Evolutionary conservation across 2,797 vertebrate species (phyloP), one percentile per base, ranked within the genome.

Genomic region (Pipistrellus kuhlii): DNA sequence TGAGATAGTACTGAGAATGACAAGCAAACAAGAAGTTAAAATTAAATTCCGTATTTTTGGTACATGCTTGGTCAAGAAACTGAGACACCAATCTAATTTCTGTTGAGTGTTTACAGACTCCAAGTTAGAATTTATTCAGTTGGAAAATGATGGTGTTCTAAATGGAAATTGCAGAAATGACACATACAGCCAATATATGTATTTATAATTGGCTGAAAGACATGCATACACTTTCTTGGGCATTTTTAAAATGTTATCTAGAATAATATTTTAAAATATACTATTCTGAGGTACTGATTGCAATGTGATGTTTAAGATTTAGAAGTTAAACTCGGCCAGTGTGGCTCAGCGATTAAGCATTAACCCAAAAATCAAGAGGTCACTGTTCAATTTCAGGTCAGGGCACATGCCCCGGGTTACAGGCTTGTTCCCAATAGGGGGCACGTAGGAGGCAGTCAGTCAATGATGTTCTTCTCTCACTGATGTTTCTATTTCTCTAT

Each of bases 21-120:
- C 5, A n/a, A 59, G 72, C 46, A 92, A 87, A 85, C 5, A 85
- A 81, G 38, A 84, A 15, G 48, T 64, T 85, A 85, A 91, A 80
- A 69, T 4, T 23, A 83, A 94, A 48, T 86, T 95, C 59, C 23
- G 0, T 78, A 57, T 82, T 86, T 96, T 88, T 51, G 62, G 59
- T 30, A 76, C 59, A 77, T 13, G 38, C 10, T 71, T 82, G 62
- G 51, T 90, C 90, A 94, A 77, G 62, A 72, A 78, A 91, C 15
- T 30, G 41, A 55, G 48, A 76, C 57, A 71, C 51, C n/a, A 93
- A 88, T 69, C 72, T 94, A 78, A 91, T 95, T 93, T 84, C 78
- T 77, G 59, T 20, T 35, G 71, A 57, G 11, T 82, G 51, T 44
- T 91, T 86, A 91, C 1, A 57, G 14, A 83, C 59, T 71, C 30